phyloP scores from a whole-genome alignment of 2,113 vertebrate genomes.

The Chionomys nivalis region DNA sequence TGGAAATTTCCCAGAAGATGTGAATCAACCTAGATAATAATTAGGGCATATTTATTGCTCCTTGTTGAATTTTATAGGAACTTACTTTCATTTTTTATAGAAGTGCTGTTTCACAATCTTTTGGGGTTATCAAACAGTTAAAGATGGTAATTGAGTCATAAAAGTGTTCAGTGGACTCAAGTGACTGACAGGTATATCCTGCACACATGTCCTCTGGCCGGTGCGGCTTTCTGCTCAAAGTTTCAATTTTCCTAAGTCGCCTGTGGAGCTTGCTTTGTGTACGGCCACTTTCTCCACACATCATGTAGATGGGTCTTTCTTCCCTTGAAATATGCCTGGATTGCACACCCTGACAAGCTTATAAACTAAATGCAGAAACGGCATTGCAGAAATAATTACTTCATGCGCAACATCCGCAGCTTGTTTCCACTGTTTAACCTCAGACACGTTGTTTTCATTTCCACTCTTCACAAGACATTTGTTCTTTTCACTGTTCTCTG shows the following conservation, averaged over 20 bases:
- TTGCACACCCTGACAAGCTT: slow-evolving; percentile 76
- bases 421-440: slow-evolving; percentile 85
- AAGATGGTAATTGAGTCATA: slow-evolving; percentile 30
- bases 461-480: slow-evolving; percentile 86
- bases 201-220: neutral
- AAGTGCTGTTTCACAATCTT: slow-evolving; percentile 11
- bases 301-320: slow-evolving; percentile 69
- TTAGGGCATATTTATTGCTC: neutral
- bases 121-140: slow-evolving; percentile 53
- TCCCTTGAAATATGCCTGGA: slow-evolving; percentile 75
- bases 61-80: neutral
- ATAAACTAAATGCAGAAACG: slow-evolving; percentile 78
- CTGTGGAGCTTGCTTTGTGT: slow-evolving; percentile 48
- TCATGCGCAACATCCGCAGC: slow-evolving; percentile 74
- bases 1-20: neutral
- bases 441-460: slow-evolving; percentile 88
- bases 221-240: slow-evolving; percentile 56
- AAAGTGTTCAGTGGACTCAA: slow-evolving; percentile 36
- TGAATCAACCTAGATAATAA: neutral
- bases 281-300: slow-evolving; percentile 53
- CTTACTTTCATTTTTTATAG: neutral
- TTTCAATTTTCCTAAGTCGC: slow-evolving; percentile 17
- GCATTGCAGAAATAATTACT: slow-evolving; percentile 82
- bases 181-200: neutral
- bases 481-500: slow-evolving; percentile 84